phyloP scores from a whole-genome alignment of 1,140 invertebrate species.

The Nylanderia fulva region DNA sequence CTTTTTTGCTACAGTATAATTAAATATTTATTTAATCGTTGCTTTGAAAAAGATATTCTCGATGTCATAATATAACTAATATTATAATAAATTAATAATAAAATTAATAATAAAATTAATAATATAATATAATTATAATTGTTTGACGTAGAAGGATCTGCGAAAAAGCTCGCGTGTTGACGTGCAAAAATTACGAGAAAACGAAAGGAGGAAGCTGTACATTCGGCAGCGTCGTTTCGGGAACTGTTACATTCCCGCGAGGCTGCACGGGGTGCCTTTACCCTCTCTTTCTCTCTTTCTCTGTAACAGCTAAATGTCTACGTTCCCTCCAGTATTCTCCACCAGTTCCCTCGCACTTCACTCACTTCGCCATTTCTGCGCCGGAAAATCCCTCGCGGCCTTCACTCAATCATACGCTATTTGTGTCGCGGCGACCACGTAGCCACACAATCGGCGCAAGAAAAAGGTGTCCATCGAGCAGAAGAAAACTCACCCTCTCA shows the following conservation, averaged over 20 bases:
- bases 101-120: no score
- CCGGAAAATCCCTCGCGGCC: slow-evolving; percentile 84
- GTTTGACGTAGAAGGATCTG: neutral
- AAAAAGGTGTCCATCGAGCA: slow-evolving; percentile 77
- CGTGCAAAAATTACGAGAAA: slow-evolving; percentile 43
- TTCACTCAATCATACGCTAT: slow-evolving; percentile 85
- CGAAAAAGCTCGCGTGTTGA: neutral
- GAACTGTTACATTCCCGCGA: slow-evolving; percentile 70
- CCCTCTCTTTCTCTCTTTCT: slow-evolving; percentile 57
- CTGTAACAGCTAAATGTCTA: slow-evolving; percentile 81
- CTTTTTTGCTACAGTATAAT: neutral
- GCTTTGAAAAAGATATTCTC: neutral
- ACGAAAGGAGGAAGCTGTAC: slow-evolving; percentile 22
- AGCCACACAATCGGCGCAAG: slow-evolving; percentile 73
- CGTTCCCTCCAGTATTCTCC: slow-evolving; percentile 76
- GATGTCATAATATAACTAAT: no score
- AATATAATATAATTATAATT: neutral
- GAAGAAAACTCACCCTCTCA: slow-evolving; percentile 65
- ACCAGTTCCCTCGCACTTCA: slow-evolving; percentile 50
- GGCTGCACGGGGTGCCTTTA: slow-evolving; percentile 60
- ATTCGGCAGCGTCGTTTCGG: slow-evolving; percentile 68
- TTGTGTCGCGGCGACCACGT: slow-evolving; percentile 78
- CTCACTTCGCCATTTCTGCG: slow-evolving; percentile 73
- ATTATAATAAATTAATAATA: no score
- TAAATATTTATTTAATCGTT: neutral